A percentile compares a stretch with the other conserved stretches of the same genome.
Conservation (phyloP, 2,113 vertebrate species). For the Tragelaphus buxtoni region DNA sequence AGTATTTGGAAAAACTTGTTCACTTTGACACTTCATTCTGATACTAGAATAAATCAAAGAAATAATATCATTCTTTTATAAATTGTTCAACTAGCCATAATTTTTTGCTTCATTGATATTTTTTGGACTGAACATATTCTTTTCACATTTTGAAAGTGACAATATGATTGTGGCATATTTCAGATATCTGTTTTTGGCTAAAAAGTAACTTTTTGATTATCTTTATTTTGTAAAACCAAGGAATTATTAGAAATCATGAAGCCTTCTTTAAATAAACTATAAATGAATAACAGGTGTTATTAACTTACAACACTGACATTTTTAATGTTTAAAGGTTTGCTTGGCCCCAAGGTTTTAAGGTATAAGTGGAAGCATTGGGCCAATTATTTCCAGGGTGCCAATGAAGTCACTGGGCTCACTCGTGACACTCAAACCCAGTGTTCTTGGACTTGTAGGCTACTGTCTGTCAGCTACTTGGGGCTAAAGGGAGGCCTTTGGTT, state of each 20-base stretch:
- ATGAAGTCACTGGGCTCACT: not conserved
- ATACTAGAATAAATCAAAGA: not conserved
- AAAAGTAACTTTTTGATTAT: not conserved
- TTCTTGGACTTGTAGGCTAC: not conserved
- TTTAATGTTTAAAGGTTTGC: not conserved
- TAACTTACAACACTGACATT: not conserved
- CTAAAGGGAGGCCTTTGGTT: not conserved
- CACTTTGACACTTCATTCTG: not conserved
- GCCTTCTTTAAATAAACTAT: not conserved
- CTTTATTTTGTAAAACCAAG: not conserved
- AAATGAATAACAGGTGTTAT: not conserved
- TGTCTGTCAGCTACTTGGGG: not conserved
- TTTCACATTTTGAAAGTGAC: slow-evolving; percentile 7
- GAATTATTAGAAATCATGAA: not conserved
- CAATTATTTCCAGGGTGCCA: not conserved
- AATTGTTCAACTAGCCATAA: not conserved
- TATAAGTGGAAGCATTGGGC: not conserved
- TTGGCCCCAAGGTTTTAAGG: not conserved
- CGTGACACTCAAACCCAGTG: not conserved
- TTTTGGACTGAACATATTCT: not conserved
- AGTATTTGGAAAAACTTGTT: not conserved
- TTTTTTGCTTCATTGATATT: not conserved
- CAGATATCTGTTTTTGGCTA: not conserved
- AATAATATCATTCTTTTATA: not conserved
- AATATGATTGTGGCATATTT: not conserved